Evolutionary conservation across 2,797 vertebrate genomes (phyloP).

Genomic region (Sebastes cheni): DNA sequence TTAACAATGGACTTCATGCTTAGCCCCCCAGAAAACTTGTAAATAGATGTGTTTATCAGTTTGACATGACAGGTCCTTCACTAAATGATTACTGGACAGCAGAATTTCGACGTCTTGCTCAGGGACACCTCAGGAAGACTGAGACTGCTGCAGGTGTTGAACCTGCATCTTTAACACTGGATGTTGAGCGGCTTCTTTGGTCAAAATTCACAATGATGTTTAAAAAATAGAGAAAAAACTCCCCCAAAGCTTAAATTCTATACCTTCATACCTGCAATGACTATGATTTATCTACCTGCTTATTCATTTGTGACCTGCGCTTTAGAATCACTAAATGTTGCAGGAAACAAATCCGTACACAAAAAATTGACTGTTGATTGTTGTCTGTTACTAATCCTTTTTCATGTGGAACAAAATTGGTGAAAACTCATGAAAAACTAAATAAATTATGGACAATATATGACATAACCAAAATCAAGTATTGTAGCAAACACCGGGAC

Average conservation of each 20-base stretch:
- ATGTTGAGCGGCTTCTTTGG: not conserved
- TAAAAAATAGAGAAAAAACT: not conserved
- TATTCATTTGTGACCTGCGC: not conserved
- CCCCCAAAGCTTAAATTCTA: not conserved
- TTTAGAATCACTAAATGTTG: not conserved
- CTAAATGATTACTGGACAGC: not conserved
- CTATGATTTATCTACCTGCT: not conserved
- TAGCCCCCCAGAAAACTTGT: slow-evolving; percentile 13
- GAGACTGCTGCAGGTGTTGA: not conserved
- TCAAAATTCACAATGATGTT: not conserved
- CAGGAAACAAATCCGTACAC: not conserved
- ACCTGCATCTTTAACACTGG: not conserved
- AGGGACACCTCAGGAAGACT: not conserved
- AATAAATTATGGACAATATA: not conserved
- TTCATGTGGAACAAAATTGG: not conserved
- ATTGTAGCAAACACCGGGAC: not conserved
- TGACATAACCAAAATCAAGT: not conserved
- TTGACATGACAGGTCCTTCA: slow-evolving; percentile 14
- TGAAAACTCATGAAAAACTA: not conserved
- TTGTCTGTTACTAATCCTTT: not conserved
- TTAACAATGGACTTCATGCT: slow-evolving; percentile 28
- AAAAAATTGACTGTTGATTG: not conserved
- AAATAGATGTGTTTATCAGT: slow-evolving; percentile 15
- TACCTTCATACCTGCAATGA: not conserved
- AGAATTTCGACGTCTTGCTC: not conserved